A percentile compares a stretch with the other conserved stretches of the same genome.
Conservation (phyloP, 1,140 invertebrate genomes). For the Diabrotica virgifera region DNA sequence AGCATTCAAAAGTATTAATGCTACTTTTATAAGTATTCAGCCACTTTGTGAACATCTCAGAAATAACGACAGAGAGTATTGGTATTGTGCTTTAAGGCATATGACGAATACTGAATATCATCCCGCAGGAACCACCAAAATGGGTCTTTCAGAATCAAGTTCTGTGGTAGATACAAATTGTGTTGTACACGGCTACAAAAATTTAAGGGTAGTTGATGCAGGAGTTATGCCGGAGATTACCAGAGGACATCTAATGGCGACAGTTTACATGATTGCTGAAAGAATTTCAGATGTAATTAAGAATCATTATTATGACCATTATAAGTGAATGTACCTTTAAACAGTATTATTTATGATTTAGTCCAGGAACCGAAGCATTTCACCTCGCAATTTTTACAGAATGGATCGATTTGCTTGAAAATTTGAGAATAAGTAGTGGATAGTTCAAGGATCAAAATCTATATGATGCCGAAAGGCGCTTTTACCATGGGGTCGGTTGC, state of each 20-base stretch:
- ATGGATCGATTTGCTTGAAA: too few species aligned
- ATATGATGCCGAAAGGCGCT: too few species aligned
- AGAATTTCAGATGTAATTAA: constrained; percentile 45
- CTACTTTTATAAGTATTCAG: background rate
- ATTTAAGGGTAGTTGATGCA: constrained; percentile 52
- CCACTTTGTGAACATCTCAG: constrained; percentile 24
- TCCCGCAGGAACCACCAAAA: constrained; percentile 58
- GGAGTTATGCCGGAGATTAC: constrained; percentile 41
- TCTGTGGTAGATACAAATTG: constrained; percentile 50
- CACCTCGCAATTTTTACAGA: too few species aligned
- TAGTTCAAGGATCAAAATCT: too few species aligned
- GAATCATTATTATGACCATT: background rate
- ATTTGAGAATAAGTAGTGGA: too few species aligned
- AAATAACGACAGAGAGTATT: constrained; percentile 18
- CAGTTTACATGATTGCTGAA: constrained; percentile 53
- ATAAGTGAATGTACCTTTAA: too few species aligned
- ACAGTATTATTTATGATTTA: too few species aligned
- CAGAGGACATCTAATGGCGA: constrained; percentile 52
- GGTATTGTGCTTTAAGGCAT: constrained; percentile 24
- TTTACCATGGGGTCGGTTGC: too few species aligned
- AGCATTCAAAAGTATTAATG: constrained; percentile 50
- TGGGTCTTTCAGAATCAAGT: constrained; percentile 54
- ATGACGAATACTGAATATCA: constrained; percentile 40
- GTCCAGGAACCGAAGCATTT: too few species aligned
- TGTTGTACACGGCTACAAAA: constrained; percentile 47